Evolutionary conservation across 2,113 vertebrate genomes (phyloP).

Genomic region (Mesoclemmys tuberculata): DNA sequence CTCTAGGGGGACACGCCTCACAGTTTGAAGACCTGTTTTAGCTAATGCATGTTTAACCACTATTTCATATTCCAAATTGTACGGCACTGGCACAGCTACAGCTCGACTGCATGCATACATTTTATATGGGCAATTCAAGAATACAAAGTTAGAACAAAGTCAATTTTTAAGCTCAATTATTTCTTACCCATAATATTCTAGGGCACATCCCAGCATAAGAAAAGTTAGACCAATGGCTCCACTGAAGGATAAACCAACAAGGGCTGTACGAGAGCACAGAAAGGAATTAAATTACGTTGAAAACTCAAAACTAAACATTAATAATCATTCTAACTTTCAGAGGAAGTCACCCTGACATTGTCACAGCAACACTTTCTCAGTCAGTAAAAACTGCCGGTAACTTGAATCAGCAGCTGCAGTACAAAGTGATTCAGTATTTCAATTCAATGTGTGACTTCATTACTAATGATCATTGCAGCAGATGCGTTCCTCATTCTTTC

Average conservation of each 20-base stretch:
- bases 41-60: too few species aligned
- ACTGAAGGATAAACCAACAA: constrained; percentile 93
- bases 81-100: not conserved
- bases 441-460: not conserved
- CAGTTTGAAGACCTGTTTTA: not conserved
- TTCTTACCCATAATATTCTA: constrained; percentile 92
- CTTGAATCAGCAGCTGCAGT: not conserved
- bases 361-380: not conserved
- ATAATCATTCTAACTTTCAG: not conserved
- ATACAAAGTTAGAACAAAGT: not conserved
- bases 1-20: too few species aligned
- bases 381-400: not conserved
- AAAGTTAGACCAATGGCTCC: constrained; percentile 95
- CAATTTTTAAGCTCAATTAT: not conserved
- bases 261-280: constrained; percentile 80
- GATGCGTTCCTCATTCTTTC: not conserved
- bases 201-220: constrained; percentile 93
- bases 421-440: not conserved
- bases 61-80: not conserved
- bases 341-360: not conserved
- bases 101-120: not conserved
- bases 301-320: not conserved
- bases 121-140: not conserved
- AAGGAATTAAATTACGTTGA: not conserved
- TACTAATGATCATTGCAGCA: not conserved